phyloP scores from a whole-genome alignment of 2,797 vertebrate genomes.

The Coregonus ussuriensis region DNA sequence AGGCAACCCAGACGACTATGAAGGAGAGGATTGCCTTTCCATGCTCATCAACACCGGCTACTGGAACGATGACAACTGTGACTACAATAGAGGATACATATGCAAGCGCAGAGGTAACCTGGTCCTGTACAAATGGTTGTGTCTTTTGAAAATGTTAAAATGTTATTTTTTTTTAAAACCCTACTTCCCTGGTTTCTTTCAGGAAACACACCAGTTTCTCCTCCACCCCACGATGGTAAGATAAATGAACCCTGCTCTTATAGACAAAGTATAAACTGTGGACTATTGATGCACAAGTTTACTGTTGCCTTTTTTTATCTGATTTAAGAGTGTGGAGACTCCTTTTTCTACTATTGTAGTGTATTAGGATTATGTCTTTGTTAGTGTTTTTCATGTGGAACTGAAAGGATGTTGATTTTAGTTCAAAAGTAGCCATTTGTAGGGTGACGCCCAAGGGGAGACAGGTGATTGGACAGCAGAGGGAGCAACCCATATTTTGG shows the following conservation, averaged over 20 bases:
- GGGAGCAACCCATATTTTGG: too few relatives aligned
- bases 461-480: too few relatives aligned
- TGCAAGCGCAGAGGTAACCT: constrained; percentile 74
- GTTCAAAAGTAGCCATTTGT: too few relatives aligned
- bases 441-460: too few relatives aligned
- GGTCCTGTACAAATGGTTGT: not conserved
- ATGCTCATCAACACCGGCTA: constrained; percentile 72
- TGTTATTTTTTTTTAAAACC: too few relatives aligned
- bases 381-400: too few relatives aligned
- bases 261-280: not conserved
- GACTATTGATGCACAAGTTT: not conserved
- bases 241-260: not conserved
- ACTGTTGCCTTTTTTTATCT: not conserved
- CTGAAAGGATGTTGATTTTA: too few relatives aligned
- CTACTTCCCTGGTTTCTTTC: constrained; percentile 22
- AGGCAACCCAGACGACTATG: constrained; percentile 77
- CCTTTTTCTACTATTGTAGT: not conserved
- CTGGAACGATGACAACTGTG: constrained; percentile 81
- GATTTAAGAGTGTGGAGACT: not conserved
- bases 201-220: constrained; percentile 73
- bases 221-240: constrained; percentile 79
- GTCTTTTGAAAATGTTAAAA: not conserved
- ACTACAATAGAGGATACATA: constrained; percentile 74
- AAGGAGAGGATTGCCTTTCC: constrained; percentile 76
- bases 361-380: too few relatives aligned